A percentile compares a stretch with the other conserved stretches of the same genome.
Evolutionary conservation across 2,888 invertebrate genomes (phyloP).

Genomic region (Idaea biselata): DNA sequence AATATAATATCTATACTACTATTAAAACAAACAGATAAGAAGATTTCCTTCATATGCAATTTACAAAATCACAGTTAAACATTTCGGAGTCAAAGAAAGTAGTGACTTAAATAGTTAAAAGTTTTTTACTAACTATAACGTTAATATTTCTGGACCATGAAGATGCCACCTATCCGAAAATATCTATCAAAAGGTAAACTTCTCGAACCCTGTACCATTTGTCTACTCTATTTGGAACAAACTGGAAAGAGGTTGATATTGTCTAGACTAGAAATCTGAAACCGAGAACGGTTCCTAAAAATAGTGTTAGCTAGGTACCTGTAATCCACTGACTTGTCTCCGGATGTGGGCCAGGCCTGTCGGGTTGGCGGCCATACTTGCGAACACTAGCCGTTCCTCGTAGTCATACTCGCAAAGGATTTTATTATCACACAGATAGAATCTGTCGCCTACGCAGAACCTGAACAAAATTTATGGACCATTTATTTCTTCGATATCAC

Average conservation of each 20-base stretch:
- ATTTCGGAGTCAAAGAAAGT: no score
- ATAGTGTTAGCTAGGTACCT: slow-evolving; percentile 54
- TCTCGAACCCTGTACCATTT: no score
- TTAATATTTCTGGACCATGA: no score
- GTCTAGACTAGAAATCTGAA: slow-evolving; percentile 31
- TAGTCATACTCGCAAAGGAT: slow-evolving; percentile 97
- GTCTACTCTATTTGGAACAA: slow-evolving; percentile 5
- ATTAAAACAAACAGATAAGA: no score
- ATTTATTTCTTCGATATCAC: slow-evolving; percentile 8
- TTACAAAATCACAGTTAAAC: no score
- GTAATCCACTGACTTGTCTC: slow-evolving; percentile 88
- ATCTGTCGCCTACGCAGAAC: slow-evolving; percentile 97
- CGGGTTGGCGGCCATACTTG: slow-evolving; percentile 92
- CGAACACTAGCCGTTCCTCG: slow-evolving; percentile 94
- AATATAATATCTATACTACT: no score
- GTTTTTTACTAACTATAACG: no score
- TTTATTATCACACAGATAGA: slow-evolving; percentile 96
- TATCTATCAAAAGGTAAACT: no score
- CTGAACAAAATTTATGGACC: slow-evolving; percentile 65
- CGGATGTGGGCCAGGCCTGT: slow-evolving; percentile 92
- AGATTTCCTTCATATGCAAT: no score
- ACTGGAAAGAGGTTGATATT: slow-evolving; percentile 11
- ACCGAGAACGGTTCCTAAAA: slow-evolving; percentile 25
- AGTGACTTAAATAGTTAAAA: no score
- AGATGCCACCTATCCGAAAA: no score